Evolutionary conservation across 2,113 vertebrate genomes (phyloP).

Genomic region (Hypocryptadius cinnamomeus): DNA sequence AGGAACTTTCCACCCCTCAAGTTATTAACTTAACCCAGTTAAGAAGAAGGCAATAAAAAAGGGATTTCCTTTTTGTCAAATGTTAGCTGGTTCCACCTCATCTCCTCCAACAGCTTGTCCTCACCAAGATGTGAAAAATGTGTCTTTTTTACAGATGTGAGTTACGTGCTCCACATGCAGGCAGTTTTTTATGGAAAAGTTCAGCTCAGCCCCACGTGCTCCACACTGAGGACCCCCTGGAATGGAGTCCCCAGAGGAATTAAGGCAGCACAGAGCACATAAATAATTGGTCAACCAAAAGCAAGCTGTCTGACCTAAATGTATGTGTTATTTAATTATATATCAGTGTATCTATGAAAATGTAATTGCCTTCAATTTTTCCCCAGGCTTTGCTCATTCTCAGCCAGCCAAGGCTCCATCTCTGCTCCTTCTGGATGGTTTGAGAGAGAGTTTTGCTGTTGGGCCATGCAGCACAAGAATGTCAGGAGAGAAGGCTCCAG

Average conservation of each 20-base stretch:
- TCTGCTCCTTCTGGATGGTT: neutral
- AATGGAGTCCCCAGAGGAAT: neutral
- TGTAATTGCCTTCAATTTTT: neutral
- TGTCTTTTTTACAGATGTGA: neutral
- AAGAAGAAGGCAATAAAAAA: neutral
- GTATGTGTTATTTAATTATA: neutral
- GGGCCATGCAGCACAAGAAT: neutral
- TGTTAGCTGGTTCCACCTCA: neutral
- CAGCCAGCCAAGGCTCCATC: neutral
- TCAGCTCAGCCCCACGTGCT: neutral
- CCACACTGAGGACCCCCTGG: neutral
- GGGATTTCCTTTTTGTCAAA: slow-evolving; percentile 13
- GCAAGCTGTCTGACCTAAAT: slow-evolving; percentile 9
- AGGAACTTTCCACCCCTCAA: neutral
- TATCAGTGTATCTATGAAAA: neutral
- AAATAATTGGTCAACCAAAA: neutral
- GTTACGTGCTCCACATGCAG: neutral
- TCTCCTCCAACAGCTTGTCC: neutral
- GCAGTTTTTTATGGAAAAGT: neutral
- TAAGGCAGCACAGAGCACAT: neutral
- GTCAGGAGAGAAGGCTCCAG: neutral
- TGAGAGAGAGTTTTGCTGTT: neutral
- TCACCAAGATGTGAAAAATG: neutral
- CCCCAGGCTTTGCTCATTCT: neutral
- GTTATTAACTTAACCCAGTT: neutral